Evolutionary conservation across 1,140 invertebrate genomes (phyloP).

Genomic region (Vollenhovia emeryi): DNA sequence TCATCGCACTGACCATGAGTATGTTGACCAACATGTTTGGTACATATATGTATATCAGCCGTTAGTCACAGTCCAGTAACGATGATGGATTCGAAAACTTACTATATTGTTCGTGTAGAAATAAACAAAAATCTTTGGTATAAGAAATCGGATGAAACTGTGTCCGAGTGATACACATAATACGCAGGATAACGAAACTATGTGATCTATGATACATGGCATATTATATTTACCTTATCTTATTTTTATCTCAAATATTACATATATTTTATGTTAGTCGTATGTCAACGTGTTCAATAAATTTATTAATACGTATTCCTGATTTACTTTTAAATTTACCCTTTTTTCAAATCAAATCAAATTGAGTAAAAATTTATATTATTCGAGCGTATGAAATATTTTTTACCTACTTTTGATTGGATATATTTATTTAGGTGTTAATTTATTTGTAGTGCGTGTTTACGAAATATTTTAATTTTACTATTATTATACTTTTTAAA

Average conservation of each 20-base stretch:
- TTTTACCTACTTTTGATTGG: background rate
- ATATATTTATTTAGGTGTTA: background rate
- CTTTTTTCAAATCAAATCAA: background rate
- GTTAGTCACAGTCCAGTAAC: conserved; percentile 19
- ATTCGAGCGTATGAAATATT: background rate
- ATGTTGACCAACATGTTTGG: background rate
- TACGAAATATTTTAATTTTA: background rate
- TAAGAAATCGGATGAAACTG: background rate
- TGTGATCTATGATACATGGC: background rate
- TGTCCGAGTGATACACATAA: background rate
- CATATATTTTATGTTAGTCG: background rate
- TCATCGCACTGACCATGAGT: background rate
- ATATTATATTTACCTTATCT: background rate
- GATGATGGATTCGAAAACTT: conserved; percentile 15
- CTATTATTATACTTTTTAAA: background rate
- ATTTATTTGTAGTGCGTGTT: background rate
- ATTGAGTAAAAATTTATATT: background rate
- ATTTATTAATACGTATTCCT: background rate
- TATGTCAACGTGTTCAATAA: background rate
- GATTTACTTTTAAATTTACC: background rate
- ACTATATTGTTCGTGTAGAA: background rate
- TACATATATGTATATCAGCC: background rate
- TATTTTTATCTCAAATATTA: background rate
- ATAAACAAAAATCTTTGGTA: background rate
- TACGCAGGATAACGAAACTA: background rate